Base-by-base conservation (phyloP, 2,113 vertebrate species). In the Pollimyrus isidori region DNA sequence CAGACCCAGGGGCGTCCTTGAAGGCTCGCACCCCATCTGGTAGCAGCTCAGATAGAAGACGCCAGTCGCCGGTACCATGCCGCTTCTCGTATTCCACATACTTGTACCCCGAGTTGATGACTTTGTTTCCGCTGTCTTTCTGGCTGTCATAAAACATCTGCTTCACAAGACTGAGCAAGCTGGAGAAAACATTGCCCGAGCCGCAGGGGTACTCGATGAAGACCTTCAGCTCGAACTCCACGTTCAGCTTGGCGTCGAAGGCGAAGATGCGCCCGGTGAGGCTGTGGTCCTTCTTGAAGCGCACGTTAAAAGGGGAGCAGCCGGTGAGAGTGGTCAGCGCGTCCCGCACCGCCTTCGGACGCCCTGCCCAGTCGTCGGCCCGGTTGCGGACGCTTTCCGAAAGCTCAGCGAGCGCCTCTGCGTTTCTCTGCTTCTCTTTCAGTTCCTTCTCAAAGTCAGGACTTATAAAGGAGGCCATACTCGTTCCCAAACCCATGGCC, bases 91-190 rank as follows among this genome's bases (percentile, higher is more conserved):
- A 97, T 15, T 98, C 97, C 83, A 97, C 95, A 48, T 97, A 97
- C 87, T 97, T 97, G 84, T 96, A 96, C 7, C 97, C 97, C 0
- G 97, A 98, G 10, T 96, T 97, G 90, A 97, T 95, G 0, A 96
- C 96, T 91, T 97, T 97, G 19, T 94, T 95, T 85, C 97, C 96
- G 0, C 96, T 95, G 7, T 97, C 96, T 91, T 97, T 97, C 62
- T 96, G 94, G 0, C 97, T 96, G 89, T 98, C 97, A 0, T 97
- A 96, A 90, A 97, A 98, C 97, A 98, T 98, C 94, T 97, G 97
- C 89, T 96, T 95, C 83, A 97, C 97, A 86, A 97, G 92, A 0
- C 96, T 96, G 6, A 97, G 93, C 65, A 96, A 92, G 1, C 97
- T 96, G 0, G 96, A 96, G 84, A 96, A 98, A 89, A 98, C 95